phyloP scores from a whole-genome alignment of 2,888 invertebrate genomes.

The Hirtodrosophila duncani region DNA sequence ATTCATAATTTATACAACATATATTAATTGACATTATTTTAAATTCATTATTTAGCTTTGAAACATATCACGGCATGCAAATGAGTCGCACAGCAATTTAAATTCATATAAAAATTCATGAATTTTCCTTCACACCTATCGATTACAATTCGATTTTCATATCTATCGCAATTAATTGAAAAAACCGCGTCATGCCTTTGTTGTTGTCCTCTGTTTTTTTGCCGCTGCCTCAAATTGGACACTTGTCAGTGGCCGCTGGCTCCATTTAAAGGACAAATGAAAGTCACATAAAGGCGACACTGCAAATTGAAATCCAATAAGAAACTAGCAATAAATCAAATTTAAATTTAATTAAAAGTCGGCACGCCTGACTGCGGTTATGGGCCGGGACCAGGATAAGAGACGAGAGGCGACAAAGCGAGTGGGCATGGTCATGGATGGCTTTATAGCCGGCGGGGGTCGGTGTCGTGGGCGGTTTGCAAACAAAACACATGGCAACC shows the following conservation, averaged over 20 bases:
- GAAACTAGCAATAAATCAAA: constrained; percentile 59
- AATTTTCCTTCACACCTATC: no score
- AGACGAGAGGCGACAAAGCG: neutral
- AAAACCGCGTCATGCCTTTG: no score
- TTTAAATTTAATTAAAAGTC: constrained; percentile 63
- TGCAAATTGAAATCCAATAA: constrained; percentile 36
- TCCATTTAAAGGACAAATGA: constrained; percentile 48
- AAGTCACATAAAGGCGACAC: constrained; percentile 43
- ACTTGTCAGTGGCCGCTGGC: no score
- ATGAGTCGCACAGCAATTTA: no score
- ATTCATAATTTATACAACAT: no score
- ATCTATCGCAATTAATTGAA: no score
- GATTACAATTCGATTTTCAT: no score
- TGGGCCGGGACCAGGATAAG: neutral
- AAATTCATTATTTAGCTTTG: no score
- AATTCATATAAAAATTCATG: no score
- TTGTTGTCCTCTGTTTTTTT: no score
- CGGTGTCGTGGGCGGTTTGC: neutral
- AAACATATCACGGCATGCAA: no score
- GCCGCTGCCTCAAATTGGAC: constrained; percentile 14
- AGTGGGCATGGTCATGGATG: neutral
- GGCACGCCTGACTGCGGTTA: constrained; percentile 23
- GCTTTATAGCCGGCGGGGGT: neutral
- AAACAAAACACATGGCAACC: constrained; percentile 1
- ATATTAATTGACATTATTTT: no score